Evolutionary conservation across 1,140 invertebrate genomes (phyloP), one percentile per base, ranked within the genome.

Genomic region (Panagrolaimus sp.): DNA sequence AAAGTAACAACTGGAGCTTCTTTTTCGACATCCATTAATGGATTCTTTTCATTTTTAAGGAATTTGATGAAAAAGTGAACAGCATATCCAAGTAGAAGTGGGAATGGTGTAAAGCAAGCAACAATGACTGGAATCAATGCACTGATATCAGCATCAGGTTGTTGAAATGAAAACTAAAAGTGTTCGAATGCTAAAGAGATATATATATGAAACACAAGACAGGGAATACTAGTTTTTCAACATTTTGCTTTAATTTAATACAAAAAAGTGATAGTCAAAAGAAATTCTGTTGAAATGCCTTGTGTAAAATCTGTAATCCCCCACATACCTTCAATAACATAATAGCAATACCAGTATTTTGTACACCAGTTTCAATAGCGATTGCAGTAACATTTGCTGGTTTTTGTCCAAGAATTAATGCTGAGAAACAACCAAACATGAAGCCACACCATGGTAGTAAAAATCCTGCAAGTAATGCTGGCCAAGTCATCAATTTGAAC

Each of bases 331-430:
- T 75, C n/a, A 94, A 84, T 65, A 96, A 84, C 80, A 93, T 90
- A 75, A 95, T 92, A 0, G 91, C 87, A 72, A 95, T 91, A 20
- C 92, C 93, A 0, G 92, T 94, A 84, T 96, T 96, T 84, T 96
- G 93, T 65, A 96, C 89, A 47, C 93, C 93, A 14, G 92, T 93
- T 86, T 96, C 93, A 68, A 96, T 89, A 7, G 90, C 89, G 75
- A 96, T 93, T 2, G 93, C 91, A 1, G 92, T 84, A 8, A 89
- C 85, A 78, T 95, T 71, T 25, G 69, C 68, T 0, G 81, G 81
- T 23, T 69, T 66, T 53, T 83, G 77, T 48, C 73, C 44, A 11
- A 79, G 48, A 1, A 82, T 23, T 23, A 82, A 71, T 9, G 80
- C 67, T 2, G 80, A 67, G 47, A 82, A 83, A 43, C 80, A 89